These are phyloP conservation scores for Serranus cabrilla DNA, from an alignment of 2,797 vertebrate species.

Conservation along the genomic window DNA sequence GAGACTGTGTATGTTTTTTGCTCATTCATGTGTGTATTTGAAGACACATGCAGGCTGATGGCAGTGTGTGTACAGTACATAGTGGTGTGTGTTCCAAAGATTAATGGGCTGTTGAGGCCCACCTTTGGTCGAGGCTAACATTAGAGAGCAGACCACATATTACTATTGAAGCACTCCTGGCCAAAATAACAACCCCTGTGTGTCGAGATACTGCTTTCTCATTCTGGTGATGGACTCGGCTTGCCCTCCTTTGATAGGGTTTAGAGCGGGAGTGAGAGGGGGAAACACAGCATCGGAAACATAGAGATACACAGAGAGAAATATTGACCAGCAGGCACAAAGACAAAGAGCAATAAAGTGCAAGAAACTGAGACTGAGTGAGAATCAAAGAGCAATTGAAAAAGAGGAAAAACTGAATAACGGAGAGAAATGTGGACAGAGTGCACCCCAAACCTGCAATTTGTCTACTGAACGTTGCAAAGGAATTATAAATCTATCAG, in stretches of 20 bases:
- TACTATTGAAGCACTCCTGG: slow-evolving; percentile 57
- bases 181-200: slow-evolving; percentile 63
- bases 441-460: slow-evolving; percentile 46
- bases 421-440: slow-evolving; percentile 43
- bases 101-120: slow-evolving; percentile 65
- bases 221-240: slow-evolving; percentile 66
- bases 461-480: slow-evolving; percentile 54
- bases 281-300: slow-evolving; percentile 43
- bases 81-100: slow-evolving; percentile 51
- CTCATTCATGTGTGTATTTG: slow-evolving; percentile 43
- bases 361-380: slow-evolving; percentile 45
- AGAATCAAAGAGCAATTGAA: slow-evolving; percentile 51
- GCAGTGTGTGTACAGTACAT: slow-evolving; percentile 39
- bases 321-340: slow-evolving; percentile 61
- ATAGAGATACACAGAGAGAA: slow-evolving; percentile 59
- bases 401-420: slow-evolving; percentile 41
- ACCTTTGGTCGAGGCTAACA: slow-evolving; percentile 64
- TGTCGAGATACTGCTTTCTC: slow-evolving; percentile 61
- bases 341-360: slow-evolving; percentile 62
- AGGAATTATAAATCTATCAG: slow-evolving; percentile 69
- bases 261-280: slow-evolving; percentile 28
- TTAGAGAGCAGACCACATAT: slow-evolving; percentile 60
- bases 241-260: slow-evolving; percentile 37
- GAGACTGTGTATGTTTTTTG: slow-evolving; percentile 32
- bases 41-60: slow-evolving; percentile 42